phyloP scores from a whole-genome alignment of 1,140 invertebrate genomes.

The Drosophila equinoxialis region DNA sequence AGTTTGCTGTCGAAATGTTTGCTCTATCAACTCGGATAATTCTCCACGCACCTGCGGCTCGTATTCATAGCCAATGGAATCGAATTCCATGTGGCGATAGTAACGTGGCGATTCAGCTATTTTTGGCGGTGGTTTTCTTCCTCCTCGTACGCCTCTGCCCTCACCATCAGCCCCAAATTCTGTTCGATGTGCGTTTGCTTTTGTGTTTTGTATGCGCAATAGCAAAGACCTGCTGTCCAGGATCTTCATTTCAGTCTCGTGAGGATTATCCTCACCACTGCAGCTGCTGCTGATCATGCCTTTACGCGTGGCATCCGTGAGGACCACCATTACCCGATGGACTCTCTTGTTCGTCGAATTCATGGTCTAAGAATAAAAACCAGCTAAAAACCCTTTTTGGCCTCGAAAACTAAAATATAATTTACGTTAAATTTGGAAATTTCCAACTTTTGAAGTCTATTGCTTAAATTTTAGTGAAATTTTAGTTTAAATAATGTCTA shows the following conservation, averaged over 20 bases:
- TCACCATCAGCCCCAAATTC: background rate
- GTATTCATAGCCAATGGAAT: slow-evolving; percentile 58
- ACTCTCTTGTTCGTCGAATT: slow-evolving; percentile 27
- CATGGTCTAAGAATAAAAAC: slow-evolving; percentile 14
- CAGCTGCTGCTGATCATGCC: background rate
- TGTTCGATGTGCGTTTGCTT: background rate
- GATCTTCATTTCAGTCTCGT: slow-evolving; percentile 42
- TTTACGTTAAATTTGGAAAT: slow-evolving; percentile 4
- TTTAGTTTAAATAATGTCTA: no score
- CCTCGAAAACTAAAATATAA: background rate
- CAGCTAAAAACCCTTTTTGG: background rate
- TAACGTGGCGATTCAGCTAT: slow-evolving; percentile 22
- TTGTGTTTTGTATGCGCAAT: slow-evolving; percentile 22
- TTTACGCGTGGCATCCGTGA: slow-evolving; percentile 42
- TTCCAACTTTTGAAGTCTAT: slow-evolving; percentile 17
- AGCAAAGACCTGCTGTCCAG: slow-evolving; percentile 45
- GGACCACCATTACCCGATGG: slow-evolving; percentile 54
- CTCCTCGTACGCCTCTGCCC: background rate
- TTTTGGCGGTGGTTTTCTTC: background rate
- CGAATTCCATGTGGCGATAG: slow-evolving; percentile 60
- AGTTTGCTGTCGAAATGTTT: slow-evolving; percentile 43
- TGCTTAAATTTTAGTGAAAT: background rate
- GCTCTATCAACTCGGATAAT: slow-evolving; percentile 34
- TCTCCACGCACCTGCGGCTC: slow-evolving; percentile 44
- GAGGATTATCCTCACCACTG: slow-evolving; percentile 3